Evolutionary conservation across 1,140 invertebrate species (phyloP).

Genomic region (Nylanderia fulva): DNA sequence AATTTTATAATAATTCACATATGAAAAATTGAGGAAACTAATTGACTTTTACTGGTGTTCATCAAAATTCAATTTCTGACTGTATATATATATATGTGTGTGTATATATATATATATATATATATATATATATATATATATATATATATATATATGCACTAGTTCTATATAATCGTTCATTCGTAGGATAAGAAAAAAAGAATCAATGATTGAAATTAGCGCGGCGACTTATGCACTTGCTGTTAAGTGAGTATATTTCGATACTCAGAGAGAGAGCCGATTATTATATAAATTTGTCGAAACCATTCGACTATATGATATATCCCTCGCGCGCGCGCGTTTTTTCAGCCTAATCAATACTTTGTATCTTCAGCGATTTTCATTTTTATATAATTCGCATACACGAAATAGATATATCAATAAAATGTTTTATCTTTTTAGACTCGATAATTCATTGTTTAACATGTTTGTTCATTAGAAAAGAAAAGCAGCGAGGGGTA

Average conservation of each 20-base stretch:
- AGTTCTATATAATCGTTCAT: slow-evolving; percentile 44
- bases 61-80: slow-evolving; percentile 10
- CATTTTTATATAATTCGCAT: slow-evolving; percentile 57
- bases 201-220: slow-evolving; percentile 48
- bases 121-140: too few species aligned
- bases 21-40: neutral
- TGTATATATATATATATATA: too few species aligned
- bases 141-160: too few species aligned
- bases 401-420: slow-evolving; percentile 26
- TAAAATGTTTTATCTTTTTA: slow-evolving; percentile 59
- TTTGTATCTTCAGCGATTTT: slow-evolving; percentile 32
- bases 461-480: slow-evolving; percentile 11
- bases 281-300: slow-evolving; percentile 5
- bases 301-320: neutral
- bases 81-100: slow-evolving; percentile 10
- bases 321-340: slow-evolving; percentile 2
- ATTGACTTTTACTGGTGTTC: slow-evolving; percentile 34
- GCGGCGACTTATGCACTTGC: slow-evolving; percentile 30
- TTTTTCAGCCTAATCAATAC: slow-evolving; percentile 36
- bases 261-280: neutral
- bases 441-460: slow-evolving; percentile 40
- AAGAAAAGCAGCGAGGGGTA: slow-evolving; percentile 46
- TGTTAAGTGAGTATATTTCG: slow-evolving; percentile 22
- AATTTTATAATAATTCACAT: neutral
- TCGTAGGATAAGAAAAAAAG: slow-evolving; percentile 39